Evolutionary conservation across 2,113 vertebrate genomes (phyloP), one percentile per base, ranked within the genome.

Genomic region (Ivindomyrus marchei): DNA sequence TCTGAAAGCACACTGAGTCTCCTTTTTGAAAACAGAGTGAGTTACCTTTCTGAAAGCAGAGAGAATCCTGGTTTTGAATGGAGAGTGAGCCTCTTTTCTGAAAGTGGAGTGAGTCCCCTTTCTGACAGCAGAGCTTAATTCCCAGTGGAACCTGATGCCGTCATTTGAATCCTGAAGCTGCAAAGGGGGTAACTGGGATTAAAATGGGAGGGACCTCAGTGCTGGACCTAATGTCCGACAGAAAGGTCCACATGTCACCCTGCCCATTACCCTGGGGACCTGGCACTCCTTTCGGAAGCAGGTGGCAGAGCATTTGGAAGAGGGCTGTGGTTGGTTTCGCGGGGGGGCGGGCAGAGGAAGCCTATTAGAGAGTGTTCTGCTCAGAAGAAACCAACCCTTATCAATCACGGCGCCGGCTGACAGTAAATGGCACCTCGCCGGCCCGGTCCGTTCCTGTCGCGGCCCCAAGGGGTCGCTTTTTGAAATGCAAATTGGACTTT

Each of bases 401-500:
- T 95, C 96, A 94, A 94, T 96, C 94, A 96, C 92, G 90, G 91
- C 92, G 92, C 80, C 85, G 92, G 91, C 93, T 96, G 96, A 97
- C 93, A 95, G 95, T 95, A 94, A 96, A 93, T 95, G 94, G 94
- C 95, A 95, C 89, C 93, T 92, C 91, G 89, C 92, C 90, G 93
- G 91, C 93, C 92, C 90, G 24, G 62, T 42, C 84, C 21, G 89
- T 93, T 92, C 91, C 93, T n/a, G 52, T 46, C 85, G 91, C 91
- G 93, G 89, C n/a, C 8, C 90, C 90, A 91, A 0, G 19, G 91
- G 92, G 88, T 91, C 92, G 91, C 50, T 89, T 95, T 96, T 96
- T 96, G 92, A 97, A 95, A 96, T 95, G 95, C 92, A 96, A 96
- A 96, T 96, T 93, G 93, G 94, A 94, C 93, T 96, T 95, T 95